Evolutionary conservation across 1,140 invertebrate species (phyloP), one percentile per base, ranked within the genome.

Genomic region (Diachasma alloeum): DNA sequence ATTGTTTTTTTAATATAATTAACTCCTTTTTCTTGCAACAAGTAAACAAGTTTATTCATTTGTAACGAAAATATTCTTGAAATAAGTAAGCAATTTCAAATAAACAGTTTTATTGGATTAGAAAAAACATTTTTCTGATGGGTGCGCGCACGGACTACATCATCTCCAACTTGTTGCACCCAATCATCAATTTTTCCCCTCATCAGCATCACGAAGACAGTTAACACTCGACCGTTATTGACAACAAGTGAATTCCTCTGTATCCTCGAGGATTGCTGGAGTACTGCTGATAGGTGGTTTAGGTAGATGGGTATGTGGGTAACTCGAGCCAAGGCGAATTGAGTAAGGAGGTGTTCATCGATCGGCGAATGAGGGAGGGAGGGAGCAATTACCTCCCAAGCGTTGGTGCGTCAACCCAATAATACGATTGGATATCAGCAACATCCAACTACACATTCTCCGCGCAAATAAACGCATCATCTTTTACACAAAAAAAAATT

Each of bases 301-400:
- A 24, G 69, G 37, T 42, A 71, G 37, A 69, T 44, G 31, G 70
- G 53, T 37, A 74, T 66, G 68, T 63, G 24, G 46, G 68, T 66
- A 72, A 48, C 68, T 56, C 31, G 69, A 71, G 72, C 56, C 53
- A 66, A 76, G 63, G 48, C 48, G 75, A 70, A 76, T 76, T 66
- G 75, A 42, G 75, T 72, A 76, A 76, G 75, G 75, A 76, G 75
- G 75, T 36, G 71, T 26, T 48, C 17, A 59, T 59, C 68, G 68
- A 42, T 39, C 39, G 71, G 56, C 48, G 68, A 70, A 53, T 44
- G 66, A 26, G 74, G 67, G 42, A 36, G 66, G 44, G 70, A 70
- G 53, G 72, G 68, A 71, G 68, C 75, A 70, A 76, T 76, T 76
- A 70, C 75, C 53, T 9, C n/a, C 19, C 53, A 19, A 59, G 53